Evolutionary conservation across 2,113 vertebrate species (phyloP), one percentile per base, ranked within the genome.

Genomic region (Bagarius yarrelli): DNA sequence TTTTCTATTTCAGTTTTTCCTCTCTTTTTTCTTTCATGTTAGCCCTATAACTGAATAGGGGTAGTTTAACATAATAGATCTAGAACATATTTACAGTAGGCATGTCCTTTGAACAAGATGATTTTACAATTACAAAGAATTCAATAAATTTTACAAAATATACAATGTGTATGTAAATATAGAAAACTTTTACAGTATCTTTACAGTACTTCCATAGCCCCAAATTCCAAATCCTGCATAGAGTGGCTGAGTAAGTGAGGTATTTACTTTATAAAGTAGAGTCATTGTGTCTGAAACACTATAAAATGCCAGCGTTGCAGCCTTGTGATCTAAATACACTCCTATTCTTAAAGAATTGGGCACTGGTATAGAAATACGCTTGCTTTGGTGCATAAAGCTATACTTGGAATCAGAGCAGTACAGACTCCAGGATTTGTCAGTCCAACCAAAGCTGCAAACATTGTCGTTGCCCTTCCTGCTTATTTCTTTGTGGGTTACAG

Each of bases 221-320:
- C 94, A 95, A 75, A 96, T 91, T 87, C 94, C 95, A 87, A 96
- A 94, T 13, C 93, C 91, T 0, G 92, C 91, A 76, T 94, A 95
- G 13, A 96, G 84, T 0, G 91, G 89, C 85, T 96, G 92, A 2
- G 80, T 88, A 78, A 95, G 95, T 15, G 88, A 90, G 32, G 91
- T 92, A 36, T 94, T 89, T 76, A 91, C 89, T 57, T 27, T 91
- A 76, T 95, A 87, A 66, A 95, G 83, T 53, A 94, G 93, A 8
- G 86, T 91, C 91, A 95, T 86, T 6, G 79, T 80, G 12, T 93
- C 90, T n/a, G 78, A 89, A 5, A 96, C 75, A 0, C 91, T 89
- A 0, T 94, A 95, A 90, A 95, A 96, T 2, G 91, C 92, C 5
- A 95, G 88, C 1, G 69, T 89, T 57, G 91, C 92, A 0, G 91